Conservation (phyloP, 2,888 invertebrate species). For the Parochlus steinenii region DNA sequence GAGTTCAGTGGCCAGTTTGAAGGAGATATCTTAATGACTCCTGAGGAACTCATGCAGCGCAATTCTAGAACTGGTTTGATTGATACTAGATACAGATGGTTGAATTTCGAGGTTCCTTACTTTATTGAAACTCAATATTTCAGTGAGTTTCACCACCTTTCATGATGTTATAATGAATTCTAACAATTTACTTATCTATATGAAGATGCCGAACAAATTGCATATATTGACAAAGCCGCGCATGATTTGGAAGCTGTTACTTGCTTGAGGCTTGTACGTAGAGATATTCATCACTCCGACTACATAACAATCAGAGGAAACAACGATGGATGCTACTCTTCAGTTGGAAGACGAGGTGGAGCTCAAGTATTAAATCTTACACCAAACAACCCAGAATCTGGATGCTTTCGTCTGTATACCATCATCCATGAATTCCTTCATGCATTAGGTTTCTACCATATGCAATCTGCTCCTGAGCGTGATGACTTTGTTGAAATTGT, state of each 20-base stretch:
- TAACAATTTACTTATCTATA: too few species aligned
- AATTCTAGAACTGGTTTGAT: constrained; percentile 23
- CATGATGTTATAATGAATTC: background rate
- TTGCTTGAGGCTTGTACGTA: too few species aligned
- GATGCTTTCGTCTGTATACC: constrained; percentile 24
- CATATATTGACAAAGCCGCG: too few species aligned
- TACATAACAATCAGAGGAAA: too few species aligned
- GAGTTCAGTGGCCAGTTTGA: constrained; percentile 51
- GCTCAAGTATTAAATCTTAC: constrained; percentile 7
- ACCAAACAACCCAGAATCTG: constrained; percentile 1
- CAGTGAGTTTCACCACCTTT: constrained; percentile 2
- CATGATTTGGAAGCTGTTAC: too few species aligned
- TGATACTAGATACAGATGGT: constrained; percentile 27
- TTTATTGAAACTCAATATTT: background rate
- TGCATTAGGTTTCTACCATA: constrained; percentile 53
- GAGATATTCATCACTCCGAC: too few species aligned
- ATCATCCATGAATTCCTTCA: constrained; percentile 55
- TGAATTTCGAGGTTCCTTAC: constrained; percentile 28
- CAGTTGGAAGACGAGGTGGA: constrained; percentile 43
- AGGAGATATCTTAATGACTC: constrained; percentile 49
- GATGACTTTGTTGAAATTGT: constrained; percentile 43
- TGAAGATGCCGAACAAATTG: too few species aligned
- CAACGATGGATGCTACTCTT: constrained; percentile 55
- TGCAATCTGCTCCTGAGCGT: constrained; percentile 51
- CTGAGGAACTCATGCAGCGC: constrained; percentile 6